phyloP scores from a whole-genome alignment of 1,140 invertebrate genomes.

The Linepithema humile region DNA sequence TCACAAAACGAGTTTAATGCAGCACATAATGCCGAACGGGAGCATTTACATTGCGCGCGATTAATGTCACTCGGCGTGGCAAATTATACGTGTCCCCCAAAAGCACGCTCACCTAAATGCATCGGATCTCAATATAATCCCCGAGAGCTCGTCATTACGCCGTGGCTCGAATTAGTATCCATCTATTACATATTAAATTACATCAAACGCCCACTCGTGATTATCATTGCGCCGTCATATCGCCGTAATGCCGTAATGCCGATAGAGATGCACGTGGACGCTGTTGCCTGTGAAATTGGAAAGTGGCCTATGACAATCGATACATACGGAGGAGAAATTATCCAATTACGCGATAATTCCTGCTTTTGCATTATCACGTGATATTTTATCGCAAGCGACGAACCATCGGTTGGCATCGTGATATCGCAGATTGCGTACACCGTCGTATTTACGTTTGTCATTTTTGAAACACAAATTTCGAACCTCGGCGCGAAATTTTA shows the following conservation, averaged over 20 bases:
- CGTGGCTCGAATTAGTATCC: slow-evolving; percentile 32
- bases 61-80: slow-evolving; percentile 46
- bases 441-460: background rate
- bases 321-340: background rate
- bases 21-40: slow-evolving; percentile 21
- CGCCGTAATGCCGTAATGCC: background rate
- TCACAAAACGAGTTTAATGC: slow-evolving; percentile 26
- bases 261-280: background rate
- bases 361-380: background rate
- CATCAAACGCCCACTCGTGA: slow-evolving; percentile 16
- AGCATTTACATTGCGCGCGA: slow-evolving; percentile 53
- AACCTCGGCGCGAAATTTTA: background rate
- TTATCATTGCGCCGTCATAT: slow-evolving; percentile 18
- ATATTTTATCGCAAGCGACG: background rate
- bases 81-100: slow-evolving; percentile 32
- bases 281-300: background rate
- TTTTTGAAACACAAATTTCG: slow-evolving; percentile 4
- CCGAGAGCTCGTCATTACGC: slow-evolving; percentile 15
- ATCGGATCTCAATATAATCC: slow-evolving; percentile 24
- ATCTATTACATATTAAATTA: slow-evolving; percentile 42
- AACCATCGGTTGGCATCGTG: background rate
- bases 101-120: slow-evolving; percentile 34
- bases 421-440: background rate
- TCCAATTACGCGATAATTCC: background rate
- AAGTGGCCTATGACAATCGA: background rate